Percentiles rank a stretch among this genome's conserved stretches.
Conservation (phyloP, 1,140 invertebrate species). For the Riptortus pedestris region DNA sequence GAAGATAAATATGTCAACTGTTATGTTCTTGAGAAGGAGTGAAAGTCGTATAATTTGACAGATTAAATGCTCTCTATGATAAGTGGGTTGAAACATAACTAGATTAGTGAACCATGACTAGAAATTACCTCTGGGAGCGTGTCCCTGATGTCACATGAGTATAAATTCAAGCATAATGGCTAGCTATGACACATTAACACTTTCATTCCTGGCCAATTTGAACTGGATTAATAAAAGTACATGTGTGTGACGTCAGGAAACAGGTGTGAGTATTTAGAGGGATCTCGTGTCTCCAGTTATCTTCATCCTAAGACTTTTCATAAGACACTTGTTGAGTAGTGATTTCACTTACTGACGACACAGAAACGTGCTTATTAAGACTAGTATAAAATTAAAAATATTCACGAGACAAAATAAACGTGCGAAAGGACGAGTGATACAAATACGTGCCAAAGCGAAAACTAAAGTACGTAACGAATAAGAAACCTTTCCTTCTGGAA, state of each 20-base stretch:
- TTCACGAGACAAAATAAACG: conserved; percentile 4
- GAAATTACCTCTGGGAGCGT: not conserved
- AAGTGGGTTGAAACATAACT: conserved; percentile 8
- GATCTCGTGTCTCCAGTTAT: not conserved
- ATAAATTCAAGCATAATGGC: not conserved
- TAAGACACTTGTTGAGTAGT: conserved; percentile 7
- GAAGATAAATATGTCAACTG: too few species aligned
- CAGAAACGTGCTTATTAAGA: not conserved
- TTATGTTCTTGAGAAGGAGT: too few species aligned
- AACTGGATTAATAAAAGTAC: conserved; percentile 10
- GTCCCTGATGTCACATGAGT: conserved; percentile 5
- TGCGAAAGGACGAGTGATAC: too few species aligned
- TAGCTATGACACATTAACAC: not conserved
- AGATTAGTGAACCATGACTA: not conserved
- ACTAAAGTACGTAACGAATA: not conserved
- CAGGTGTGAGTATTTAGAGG: conserved; percentile 1
- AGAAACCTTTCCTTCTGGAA: conserved; percentile 14
- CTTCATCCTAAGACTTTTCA: not conserved
- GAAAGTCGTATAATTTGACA: too few species aligned
- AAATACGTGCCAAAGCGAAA: not conserved
- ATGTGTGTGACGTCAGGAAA: conserved; percentile 9
- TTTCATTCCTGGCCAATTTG: not conserved
- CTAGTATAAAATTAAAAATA: not conserved
- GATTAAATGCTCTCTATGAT: not conserved
- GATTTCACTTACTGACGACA: too few species aligned